Evolutionary conservation across 2,113 vertebrate genomes (phyloP), one percentile per base, ranked within the genome.

Genomic region (Orientallactaga bullata): DNA sequence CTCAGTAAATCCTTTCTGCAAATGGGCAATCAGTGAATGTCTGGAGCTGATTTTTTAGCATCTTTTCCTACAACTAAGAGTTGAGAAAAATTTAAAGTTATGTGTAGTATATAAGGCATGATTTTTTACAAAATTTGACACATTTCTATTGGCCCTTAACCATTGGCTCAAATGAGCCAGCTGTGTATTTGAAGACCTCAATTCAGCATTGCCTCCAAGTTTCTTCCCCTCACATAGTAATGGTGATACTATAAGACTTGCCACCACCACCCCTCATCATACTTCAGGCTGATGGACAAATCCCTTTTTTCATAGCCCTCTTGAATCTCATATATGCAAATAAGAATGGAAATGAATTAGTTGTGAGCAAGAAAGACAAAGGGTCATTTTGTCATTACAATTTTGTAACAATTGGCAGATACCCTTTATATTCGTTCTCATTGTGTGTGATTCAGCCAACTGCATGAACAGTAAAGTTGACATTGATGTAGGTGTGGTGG

Each of bases 361-460:
- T 39, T 88, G 32, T 60, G n/a, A 94, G 26, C 18, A 51, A 65
- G 74, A 93, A 91, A 69, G 66, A 6, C 35, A 28, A 84, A n/a
- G 58, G 10, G 85, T 5, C 15, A 61, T 83, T 94, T 91, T 79
- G 39, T 76, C 61, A 66, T 58, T 86, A 21, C 1, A 76, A 1
- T 76, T 69, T 47, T 30, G 77, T 84, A 76, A 88, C 23, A 71
- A 1, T 58, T 88, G 63, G 60, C 16, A 81, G 85, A 42, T 66
- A 76, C 10, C 65, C 16, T 37, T n/a, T 5, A 35, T 83, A 24
- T 87, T 65, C 4, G 10, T 13, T 89, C 30, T 60, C 28, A 37
- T 28, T 42, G 32, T 73, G 2, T 73, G 21, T 88, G 13, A 51
- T 77, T 63, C 89, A 86, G 63, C 86, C 39, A 78, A 9, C 7